phyloP scores from a whole-genome alignment of 23 tunicate species.

The Ciona savignyi region DNA sequence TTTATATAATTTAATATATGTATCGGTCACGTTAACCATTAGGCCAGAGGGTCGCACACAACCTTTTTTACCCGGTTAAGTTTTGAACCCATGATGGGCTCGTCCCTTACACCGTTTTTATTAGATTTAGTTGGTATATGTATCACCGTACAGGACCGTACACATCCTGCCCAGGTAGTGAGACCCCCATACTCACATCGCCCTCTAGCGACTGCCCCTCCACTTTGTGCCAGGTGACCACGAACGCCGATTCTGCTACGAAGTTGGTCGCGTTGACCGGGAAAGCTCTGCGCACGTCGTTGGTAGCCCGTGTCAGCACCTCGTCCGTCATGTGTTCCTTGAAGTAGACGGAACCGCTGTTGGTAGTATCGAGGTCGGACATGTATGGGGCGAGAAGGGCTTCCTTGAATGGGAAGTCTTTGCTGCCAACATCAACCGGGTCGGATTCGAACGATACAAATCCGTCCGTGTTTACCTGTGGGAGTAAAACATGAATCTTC shows the following conservation, averaged over 20 bases:
- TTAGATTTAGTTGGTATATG: not conserved
- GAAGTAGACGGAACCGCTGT: slow-evolving; percentile 42
- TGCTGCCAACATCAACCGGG: slow-evolving; percentile 2
- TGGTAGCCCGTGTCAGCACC: slow-evolving; percentile 42
- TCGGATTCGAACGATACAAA: slow-evolving; percentile 58
- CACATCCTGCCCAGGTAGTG: not conserved
- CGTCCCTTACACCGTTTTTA: too few species aligned
- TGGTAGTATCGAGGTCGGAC: slow-evolving; percentile 57
- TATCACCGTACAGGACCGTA: not conserved
- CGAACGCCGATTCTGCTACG: slow-evolving; percentile 69
- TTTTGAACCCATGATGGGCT: too few species aligned
- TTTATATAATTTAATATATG: too few species aligned
- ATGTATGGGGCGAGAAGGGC: slow-evolving; percentile 72
- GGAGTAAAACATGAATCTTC: too few species aligned
- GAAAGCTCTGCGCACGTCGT: slow-evolving; percentile 57
- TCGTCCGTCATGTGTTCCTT: slow-evolving; percentile 38
- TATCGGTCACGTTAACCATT: too few species aligned
- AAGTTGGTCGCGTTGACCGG: slow-evolving; percentile 34
- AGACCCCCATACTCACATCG: slow-evolving; percentile 26
- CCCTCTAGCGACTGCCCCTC: slow-evolving; percentile 35
- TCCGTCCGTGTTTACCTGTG: slow-evolving; percentile 85
- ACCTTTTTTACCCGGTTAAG: too few species aligned
- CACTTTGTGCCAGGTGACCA: slow-evolving; percentile 76
- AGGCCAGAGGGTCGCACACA: too few species aligned
- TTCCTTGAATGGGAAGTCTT: slow-evolving; percentile 55